A percentile compares a stretch with the other conserved stretches of the same genome.
These are phyloP conservation scores for Diadromus collaris DNA, from an alignment of 2,888 invertebrate species.

Conservation along the genomic window DNA sequence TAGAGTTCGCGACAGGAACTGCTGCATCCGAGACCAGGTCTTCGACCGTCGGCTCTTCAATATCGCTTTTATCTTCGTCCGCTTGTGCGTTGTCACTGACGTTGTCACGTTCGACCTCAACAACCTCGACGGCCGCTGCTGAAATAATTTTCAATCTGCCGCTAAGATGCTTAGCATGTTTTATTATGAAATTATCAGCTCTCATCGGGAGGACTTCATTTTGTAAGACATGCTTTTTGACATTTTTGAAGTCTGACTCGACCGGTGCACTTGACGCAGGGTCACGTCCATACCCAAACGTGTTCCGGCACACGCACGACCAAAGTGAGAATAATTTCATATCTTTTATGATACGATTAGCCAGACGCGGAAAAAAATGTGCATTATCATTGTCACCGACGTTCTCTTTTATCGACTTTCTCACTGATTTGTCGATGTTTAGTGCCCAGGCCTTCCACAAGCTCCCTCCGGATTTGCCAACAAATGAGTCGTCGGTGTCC, in stretches of 20 bases:
- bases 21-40: background rate
- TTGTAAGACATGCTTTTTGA: conserved; percentile 36
- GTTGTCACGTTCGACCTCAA: background rate
- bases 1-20: background rate
- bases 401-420: background rate
- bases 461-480: background rate
- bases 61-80: background rate
- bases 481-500: background rate
- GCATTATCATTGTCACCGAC: conserved; percentile 31
- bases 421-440: background rate
- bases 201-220: conserved; percentile 15
- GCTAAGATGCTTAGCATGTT: background rate
- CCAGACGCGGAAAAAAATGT: conserved; percentile 14
- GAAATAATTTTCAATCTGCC: conserved; percentile 1
- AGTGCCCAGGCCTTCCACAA: conserved; percentile 4
- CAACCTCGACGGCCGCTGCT: background rate
- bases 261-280: conserved; percentile 52
- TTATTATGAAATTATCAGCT: conserved; percentile 34
- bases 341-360: conserved; percentile 30
- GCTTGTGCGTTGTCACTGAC: background rate
- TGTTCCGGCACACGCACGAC: conserved; percentile 32
- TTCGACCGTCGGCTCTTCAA: background rate
- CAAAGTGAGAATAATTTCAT: conserved; percentile 43
- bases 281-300: conserved; percentile 48
- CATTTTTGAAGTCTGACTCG: conserved; percentile 48